Percentiles rank a stretch among this genome's conserved stretches.
These are phyloP conservation scores for Campylomormyrus tamandua DNA, from an alignment of 2,113 vertebrate genomes.

Conservation along the genomic window DNA sequence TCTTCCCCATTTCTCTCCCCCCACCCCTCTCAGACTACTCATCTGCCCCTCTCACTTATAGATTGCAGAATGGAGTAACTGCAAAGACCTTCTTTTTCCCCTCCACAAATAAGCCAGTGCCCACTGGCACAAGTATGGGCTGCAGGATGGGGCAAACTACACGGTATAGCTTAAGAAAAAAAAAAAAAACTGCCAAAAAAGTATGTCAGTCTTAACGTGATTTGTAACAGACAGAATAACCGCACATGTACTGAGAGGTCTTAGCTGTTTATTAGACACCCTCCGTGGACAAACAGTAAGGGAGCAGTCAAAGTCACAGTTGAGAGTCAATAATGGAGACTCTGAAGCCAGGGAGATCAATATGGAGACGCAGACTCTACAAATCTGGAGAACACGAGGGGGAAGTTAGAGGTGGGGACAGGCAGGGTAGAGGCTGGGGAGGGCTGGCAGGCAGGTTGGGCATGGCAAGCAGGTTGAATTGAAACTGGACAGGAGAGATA, in stretches of 20 bases:
- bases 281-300: not conserved
- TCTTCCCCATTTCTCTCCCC: not conserved
- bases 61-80: constrained; percentile 36
- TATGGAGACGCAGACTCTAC: not conserved
- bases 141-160: not conserved
- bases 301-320: not conserved
- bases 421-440: not conserved
- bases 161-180: not conserved
- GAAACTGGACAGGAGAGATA: not conserved
- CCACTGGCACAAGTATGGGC: not conserved
- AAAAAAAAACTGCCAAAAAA: not conserved
- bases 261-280: not conserved
- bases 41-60: constrained; percentile 29
- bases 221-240: not conserved
- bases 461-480: not conserved
- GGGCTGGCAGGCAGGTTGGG: not conserved
- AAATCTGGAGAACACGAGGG: not conserved
- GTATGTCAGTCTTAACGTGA: not conserved
- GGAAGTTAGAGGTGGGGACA: not conserved
- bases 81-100: constrained; percentile 20
- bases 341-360: not conserved
- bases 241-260: not conserved
- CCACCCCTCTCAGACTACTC: not conserved
- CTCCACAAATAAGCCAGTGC: constrained; percentile 13
- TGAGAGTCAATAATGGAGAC: not conserved